Base-by-base conservation (phyloP, 2,797 vertebrate species). In the Liasis olivaceus region DNA sequence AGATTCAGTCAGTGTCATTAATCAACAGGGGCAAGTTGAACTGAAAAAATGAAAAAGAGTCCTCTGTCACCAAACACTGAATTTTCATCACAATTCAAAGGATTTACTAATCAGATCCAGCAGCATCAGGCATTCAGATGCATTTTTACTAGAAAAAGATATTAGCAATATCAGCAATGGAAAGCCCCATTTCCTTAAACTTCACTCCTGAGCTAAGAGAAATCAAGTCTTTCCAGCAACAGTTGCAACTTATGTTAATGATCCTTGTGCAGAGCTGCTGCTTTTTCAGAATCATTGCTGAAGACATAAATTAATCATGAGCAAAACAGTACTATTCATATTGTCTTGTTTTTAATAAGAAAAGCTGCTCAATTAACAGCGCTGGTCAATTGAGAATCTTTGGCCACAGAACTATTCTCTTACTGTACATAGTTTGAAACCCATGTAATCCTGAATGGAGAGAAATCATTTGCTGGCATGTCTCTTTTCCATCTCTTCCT, bases 211-310 rank as follows among this genome's bases (percentile, higher is more conserved):
- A 64, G n/a, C 87, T 95, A 94, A 95, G 60, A 92, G 84, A 92
- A 94, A 91, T 94, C 36, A 69, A 85, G 77, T 24, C 2, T 7
- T 93, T 95, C 93, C 91, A 95, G 88, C 88, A 86, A 92, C 89
- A 91, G 81, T 22, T 81, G 8, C 69, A 62, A 95, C 91, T 12
- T 64, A 22, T 81, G 89, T 36, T 93, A 93, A 62, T 90, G 93
- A 92, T 51, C 12, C 24, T 47, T 42, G 36, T 26, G 9, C 59
- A 60, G 17, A 60, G 59, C 59, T 88, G 87, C 20, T 24, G 6
- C 24, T 47, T 69, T 81, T 60, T 17, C 56, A 90, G n/a, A 42
- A 60, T 56, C 56, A 42, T 60, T 47, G 69, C 69, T 15, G 7
- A 60, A 90, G 56, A 60, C 13, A 20, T 28, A 42, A 14, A 6